These are phyloP conservation scores for Pandion haliaetus DNA, from an alignment of 2,113 vertebrate species.

Conservation along the genomic window DNA sequence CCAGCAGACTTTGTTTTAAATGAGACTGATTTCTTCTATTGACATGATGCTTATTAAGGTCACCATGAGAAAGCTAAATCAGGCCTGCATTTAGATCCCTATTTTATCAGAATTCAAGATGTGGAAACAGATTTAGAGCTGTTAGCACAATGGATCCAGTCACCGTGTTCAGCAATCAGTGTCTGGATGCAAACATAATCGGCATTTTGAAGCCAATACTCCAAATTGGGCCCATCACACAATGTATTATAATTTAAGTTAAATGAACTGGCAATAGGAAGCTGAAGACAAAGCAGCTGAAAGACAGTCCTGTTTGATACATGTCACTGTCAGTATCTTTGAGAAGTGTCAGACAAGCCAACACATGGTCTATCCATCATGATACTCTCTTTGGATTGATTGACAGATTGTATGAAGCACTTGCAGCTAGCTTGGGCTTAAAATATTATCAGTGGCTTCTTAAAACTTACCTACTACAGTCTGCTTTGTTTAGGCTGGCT, in stretches of 20 bases:
- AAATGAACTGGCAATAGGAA: conserved; percentile 1
- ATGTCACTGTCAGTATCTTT: conserved; percentile 46
- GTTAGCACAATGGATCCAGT: neutral
- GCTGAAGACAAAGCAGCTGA: conserved; percentile 31
- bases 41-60: neutral
- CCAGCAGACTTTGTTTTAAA: neutral
- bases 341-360: conserved; percentile 60
- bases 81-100: neutral
- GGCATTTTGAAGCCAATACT: neutral
- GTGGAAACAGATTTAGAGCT: neutral
- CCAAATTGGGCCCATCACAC: neutral
- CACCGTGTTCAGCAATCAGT: neutral
- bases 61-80: neutral
- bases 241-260: neutral
- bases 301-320: conserved; percentile 33
- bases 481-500: neutral
- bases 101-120: neutral
- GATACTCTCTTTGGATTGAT: conserved; percentile 4
- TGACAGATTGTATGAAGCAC: conserved; percentile 15
- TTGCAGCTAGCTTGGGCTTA: neutral
- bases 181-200: neutral
- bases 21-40: neutral
- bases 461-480: neutral
- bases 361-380: conserved; percentile 36
- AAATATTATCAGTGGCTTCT: neutral